Evolutionary conservation across 2,113 vertebrate species (phyloP).

Genomic region (Sylvilagus bachmani): DNA sequence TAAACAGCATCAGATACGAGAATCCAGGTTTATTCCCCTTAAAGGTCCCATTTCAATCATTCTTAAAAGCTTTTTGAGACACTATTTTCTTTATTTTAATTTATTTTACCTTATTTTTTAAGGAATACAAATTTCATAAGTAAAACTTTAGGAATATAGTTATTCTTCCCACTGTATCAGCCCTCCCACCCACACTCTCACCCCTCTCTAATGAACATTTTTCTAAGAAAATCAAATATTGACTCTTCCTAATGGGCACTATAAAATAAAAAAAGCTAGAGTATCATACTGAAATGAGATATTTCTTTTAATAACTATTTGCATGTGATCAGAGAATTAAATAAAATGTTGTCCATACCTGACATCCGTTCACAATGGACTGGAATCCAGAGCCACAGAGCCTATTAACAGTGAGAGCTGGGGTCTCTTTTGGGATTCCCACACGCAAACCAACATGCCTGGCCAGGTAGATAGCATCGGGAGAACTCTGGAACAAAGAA

Average conservation of each 20-base stretch:
- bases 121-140: too few relatives aligned
- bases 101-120: too few relatives aligned
- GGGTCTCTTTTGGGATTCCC: constrained; percentile 91
- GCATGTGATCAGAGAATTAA: not conserved
- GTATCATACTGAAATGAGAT: not conserved
- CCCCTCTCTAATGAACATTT: constrained; percentile 1
- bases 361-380: constrained; percentile 94
- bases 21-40: not conserved
- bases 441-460: constrained; percentile 95
- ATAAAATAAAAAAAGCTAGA: constrained; percentile 4
- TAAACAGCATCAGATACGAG: not conserved
- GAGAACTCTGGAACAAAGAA: constrained; percentile 89
- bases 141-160: too few relatives aligned
- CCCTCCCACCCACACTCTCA: too few relatives aligned
- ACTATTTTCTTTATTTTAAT: not conserved
- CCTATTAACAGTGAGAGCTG: constrained; percentile 95
- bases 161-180: too few relatives aligned
- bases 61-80: constrained; percentile 28
- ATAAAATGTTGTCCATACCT: constrained; percentile 87
- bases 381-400: constrained; percentile 99
- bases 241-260: not conserved
- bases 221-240: constrained; percentile 17
- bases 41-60: not conserved
- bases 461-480: constrained; percentile 93
- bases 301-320: not conserved